Conservation (phyloP, 2,888 invertebrate genomes). For the Diogma glabrata region DNA sequence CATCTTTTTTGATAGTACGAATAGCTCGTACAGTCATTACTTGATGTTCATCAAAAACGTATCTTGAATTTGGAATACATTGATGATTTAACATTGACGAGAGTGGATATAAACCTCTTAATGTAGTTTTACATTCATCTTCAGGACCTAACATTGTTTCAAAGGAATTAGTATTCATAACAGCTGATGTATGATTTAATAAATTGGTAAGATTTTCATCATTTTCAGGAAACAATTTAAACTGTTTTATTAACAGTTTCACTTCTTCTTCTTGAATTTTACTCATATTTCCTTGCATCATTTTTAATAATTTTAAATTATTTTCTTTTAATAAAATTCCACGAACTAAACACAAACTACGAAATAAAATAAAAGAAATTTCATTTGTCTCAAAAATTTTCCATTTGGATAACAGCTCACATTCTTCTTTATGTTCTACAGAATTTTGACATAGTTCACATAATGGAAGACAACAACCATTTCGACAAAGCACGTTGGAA, state of each 20-base stretch:
- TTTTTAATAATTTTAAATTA: constrained; percentile 25
- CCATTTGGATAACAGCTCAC: constrained; percentile 41
- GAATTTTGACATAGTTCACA: constrained; percentile 53
- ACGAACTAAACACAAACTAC: not conserved
- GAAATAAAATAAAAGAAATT: not conserved
- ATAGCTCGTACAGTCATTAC: constrained; percentile 50
- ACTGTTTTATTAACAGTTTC: constrained; percentile 30
- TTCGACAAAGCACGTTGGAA: constrained; percentile 41
- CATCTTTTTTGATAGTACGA: constrained; percentile 49
- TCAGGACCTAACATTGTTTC: constrained; percentile 30
- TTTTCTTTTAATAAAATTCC: not conserved
- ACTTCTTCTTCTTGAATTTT: constrained; percentile 32
- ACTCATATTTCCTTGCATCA: constrained; percentile 33
- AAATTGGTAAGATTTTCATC: constrained; percentile 30
- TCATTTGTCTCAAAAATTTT: not conserved
- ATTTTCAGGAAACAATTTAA: constrained; percentile 31
- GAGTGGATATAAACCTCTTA: constrained; percentile 53
- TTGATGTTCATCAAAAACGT: constrained; percentile 49
- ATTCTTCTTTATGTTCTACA: constrained; percentile 48
- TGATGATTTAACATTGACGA: constrained; percentile 62
- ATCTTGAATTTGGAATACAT: constrained; percentile 61
- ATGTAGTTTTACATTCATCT: constrained; percentile 16
- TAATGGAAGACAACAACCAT: constrained; percentile 54
- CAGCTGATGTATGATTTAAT: constrained; percentile 30
- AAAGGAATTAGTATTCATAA: constrained; percentile 36